Conservation (phyloP, 1,140 invertebrate genomes). For the Drosophila kohkoa region DNA sequence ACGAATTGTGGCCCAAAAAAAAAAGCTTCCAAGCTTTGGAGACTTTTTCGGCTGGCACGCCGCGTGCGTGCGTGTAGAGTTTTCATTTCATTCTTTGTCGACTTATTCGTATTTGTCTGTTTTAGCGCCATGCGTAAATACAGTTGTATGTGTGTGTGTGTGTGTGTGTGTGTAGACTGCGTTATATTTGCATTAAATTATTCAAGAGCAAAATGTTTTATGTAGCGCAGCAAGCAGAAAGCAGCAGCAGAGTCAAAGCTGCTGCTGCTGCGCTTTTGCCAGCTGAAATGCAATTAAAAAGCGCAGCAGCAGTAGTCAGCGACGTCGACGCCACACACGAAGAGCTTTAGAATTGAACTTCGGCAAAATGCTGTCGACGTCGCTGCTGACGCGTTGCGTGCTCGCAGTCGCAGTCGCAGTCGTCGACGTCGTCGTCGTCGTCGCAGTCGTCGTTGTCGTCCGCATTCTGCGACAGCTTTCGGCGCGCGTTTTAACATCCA, state of each 20-base stretch:
- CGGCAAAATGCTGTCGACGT: slow-evolving; percentile 32
- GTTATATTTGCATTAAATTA: slow-evolving; percentile 80
- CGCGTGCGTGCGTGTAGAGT: slow-evolving; percentile 47
- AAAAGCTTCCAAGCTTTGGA: slow-evolving; percentile 46
- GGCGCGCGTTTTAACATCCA: slow-evolving; percentile 73
- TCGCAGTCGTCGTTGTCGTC: slow-evolving; percentile 32
- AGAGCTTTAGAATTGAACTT: slow-evolving; percentile 21
- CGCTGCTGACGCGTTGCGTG: slow-evolving; percentile 5
- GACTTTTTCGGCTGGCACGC: slow-evolving; percentile 19
- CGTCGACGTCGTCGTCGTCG: slow-evolving; percentile 34
- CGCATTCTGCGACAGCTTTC: slow-evolving; percentile 74
- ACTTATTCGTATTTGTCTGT: slow-evolving; percentile 9
- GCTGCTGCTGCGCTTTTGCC: slow-evolving; percentile 68
- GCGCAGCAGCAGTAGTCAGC: slow-evolving; percentile 30
- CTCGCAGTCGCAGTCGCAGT: too few relatives aligned
- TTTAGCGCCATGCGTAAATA: slow-evolving; percentile 26
- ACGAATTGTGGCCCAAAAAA: background rate
- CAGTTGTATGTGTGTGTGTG: slow-evolving; percentile 7
- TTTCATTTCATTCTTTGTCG: background rate
- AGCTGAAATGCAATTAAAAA: slow-evolving; percentile 71
- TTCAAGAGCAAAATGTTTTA: slow-evolving; percentile 73
- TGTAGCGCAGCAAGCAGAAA: slow-evolving; percentile 31
- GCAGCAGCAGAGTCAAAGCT: slow-evolving; percentile 5
- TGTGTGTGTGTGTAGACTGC: slow-evolving; percentile 66
- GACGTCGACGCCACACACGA: slow-evolving; percentile 32